Percentiles rank a stretch among this genome's conserved stretches.
phyloP scores from a whole-genome alignment of 2,888 invertebrate genomes.

The Disparrhopalites patrizii region DNA sequence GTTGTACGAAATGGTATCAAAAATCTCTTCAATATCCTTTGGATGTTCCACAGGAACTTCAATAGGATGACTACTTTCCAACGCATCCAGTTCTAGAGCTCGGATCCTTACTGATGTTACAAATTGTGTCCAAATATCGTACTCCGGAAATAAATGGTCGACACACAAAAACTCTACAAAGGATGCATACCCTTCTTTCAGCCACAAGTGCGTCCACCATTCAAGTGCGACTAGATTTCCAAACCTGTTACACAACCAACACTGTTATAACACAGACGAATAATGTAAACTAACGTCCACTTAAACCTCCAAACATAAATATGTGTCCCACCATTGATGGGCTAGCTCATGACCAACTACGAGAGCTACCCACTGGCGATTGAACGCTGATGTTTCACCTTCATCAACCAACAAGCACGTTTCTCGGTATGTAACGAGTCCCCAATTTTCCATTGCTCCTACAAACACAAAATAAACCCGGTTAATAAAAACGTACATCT shows the following conservation, averaged over 20 bases:
- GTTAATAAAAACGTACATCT: too few relatives aligned
- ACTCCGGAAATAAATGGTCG: slow-evolving; percentile 86
- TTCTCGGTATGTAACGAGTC: slow-evolving; percentile 24
- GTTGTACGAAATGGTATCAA: slow-evolving; percentile 94
- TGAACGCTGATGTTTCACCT: slow-evolving; percentile 77
- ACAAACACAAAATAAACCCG: neutral
- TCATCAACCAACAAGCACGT: slow-evolving; percentile 80
- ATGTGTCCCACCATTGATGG: slow-evolving; percentile 57
- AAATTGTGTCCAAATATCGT: slow-evolving; percentile 96
- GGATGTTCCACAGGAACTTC: slow-evolving; percentile 92
- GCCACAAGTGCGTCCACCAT: slow-evolving; percentile 96
- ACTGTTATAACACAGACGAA: too few relatives aligned
- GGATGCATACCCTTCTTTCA: slow-evolving; percentile 94
- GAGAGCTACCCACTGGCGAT: slow-evolving; percentile 80
- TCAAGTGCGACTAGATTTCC: slow-evolving; percentile 98
- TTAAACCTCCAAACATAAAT: too few relatives aligned
- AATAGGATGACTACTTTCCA: slow-evolving; percentile 92
- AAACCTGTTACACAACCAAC: slow-evolving; percentile 74
- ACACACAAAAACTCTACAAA: slow-evolving; percentile 95
- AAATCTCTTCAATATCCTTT: slow-evolving; percentile 93
- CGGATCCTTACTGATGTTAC: slow-evolving; percentile 80
- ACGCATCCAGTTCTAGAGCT: slow-evolving; percentile 78
- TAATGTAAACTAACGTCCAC: too few relatives aligned
- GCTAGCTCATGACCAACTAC: slow-evolving; percentile 62
- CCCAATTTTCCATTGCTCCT: slow-evolving; percentile 40